Evolutionary conservation across 92 coral and sea anemone genomes (phyloP), one percentile per base, ranked within the genome.

Genomic region (Phenganax subtilis): DNA sequence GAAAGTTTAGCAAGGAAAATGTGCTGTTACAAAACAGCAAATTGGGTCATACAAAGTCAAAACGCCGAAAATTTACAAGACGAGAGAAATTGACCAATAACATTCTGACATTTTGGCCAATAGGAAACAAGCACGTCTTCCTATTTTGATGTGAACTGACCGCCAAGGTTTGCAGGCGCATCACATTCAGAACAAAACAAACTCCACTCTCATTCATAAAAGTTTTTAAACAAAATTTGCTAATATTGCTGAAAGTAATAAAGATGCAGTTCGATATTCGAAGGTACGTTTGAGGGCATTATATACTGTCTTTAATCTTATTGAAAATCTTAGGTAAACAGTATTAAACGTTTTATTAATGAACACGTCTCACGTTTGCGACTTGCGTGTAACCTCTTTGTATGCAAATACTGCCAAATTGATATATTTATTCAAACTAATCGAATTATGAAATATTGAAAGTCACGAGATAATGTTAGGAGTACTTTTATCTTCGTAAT

Each of bases 211-310:
- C 30, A 6, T 7, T 17, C 27, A 12, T 8, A 10, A 28, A 64
- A 11, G 31, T 9, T 12, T n/a, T 30, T 64, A 64, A 68, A 30
- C 53, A 6, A 30, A 20, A 57, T 76, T 58, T 17, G 9, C 20
- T 1, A 5, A 6, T 55, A 77, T 64, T 20, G 56, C 55, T n/a
- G 57, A 16, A 31, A 20, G 16, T 76, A 81, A 57, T 57, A 70
- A 86, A 53, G 15, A 91, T 91, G 96, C 96, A 91, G 88, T 91
- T 91, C 51, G 96, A 91, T 73, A 91, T 91, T 53, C 82, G 96
- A 70, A 91, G 96, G 96, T 91, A 81, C 55, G 92, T 54, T 57
- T 57, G 10, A 6, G 30, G 58, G 12, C 58, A 59, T 44, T 25
- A 51, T 15, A 29, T 55, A 37, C 5, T 37, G 47, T 37, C 30